Evolutionary conservation across 2,888 invertebrate genomes (phyloP).

Genomic region (Gryllus longicercus): DNA sequence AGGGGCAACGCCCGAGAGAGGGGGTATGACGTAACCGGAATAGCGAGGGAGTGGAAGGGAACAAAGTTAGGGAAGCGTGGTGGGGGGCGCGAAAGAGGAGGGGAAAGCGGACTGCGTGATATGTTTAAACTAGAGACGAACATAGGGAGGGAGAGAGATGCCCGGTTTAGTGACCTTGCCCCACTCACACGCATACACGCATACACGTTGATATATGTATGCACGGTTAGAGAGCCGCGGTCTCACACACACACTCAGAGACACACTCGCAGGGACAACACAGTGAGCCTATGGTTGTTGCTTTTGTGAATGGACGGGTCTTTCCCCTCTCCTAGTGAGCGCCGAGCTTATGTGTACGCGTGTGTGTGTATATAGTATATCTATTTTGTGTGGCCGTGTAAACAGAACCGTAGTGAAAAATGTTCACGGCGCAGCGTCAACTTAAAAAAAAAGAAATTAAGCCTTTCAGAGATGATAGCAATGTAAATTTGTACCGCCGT

Average conservation of each 20-base stretch:
- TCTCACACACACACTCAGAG: not conserved
- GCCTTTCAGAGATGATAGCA: too few relatives aligned
- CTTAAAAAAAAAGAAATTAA: too few relatives aligned
- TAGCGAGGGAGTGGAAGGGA: not conserved
- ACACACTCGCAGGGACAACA: too few relatives aligned
- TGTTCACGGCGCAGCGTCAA: too few relatives aligned
- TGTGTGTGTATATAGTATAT: too few relatives aligned
- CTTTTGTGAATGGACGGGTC: too few relatives aligned
- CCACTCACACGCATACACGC: not conserved
- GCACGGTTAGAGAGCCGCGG: not conserved
- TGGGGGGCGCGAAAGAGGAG: not conserved
- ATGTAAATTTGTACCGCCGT: too few relatives aligned
- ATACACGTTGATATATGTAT: not conserved
- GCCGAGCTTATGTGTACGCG: too few relatives aligned
- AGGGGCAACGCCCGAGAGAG: constrained; percentile 25
- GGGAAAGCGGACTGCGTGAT: not conserved
- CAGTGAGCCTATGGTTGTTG: too few relatives aligned
- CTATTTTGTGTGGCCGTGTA: too few relatives aligned
- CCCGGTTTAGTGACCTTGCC: constrained; percentile 8
- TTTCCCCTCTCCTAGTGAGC: too few relatives aligned
- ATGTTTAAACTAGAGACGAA: constrained; percentile 8
- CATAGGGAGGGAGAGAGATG: not conserved
- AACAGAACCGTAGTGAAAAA: too few relatives aligned
- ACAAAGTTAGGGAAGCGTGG: not conserved
- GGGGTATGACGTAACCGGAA: constrained; percentile 23